Conservation (phyloP, 1,140 invertebrate species). For the Heliconius hermathena region DNA sequence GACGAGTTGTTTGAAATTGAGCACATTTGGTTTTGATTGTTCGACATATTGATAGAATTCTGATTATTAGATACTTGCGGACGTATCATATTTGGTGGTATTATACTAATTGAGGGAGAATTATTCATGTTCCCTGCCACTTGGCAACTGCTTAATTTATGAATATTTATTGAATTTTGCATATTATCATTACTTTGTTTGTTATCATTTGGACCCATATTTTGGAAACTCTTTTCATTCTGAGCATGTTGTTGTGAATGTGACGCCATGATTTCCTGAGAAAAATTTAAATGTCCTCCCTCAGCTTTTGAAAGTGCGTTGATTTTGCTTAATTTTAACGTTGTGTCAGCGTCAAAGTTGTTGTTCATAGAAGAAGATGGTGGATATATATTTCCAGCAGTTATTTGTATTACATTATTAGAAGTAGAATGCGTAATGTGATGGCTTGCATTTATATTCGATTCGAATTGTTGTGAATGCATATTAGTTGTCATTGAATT, state of each 20-base stretch:
- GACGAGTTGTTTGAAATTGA: conserved; percentile 58
- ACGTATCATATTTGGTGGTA: conserved; percentile 71
- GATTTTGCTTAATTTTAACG: conserved; percentile 75
- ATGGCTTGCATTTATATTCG: conserved; percentile 60
- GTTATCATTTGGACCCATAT: conserved; percentile 63
- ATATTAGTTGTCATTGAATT: conserved; percentile 55
- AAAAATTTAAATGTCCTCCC: conserved; percentile 74
- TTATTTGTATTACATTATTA: conserved; percentile 77
- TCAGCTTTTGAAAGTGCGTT: conserved; percentile 75
- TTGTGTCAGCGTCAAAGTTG: conserved; percentile 74
- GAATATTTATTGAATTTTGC: conserved; percentile 67
- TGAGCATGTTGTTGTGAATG: conserved; percentile 73
- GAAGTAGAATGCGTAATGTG: conserved; percentile 64
- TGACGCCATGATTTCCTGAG: conserved; percentile 77
- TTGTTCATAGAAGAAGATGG: conserved; percentile 68
- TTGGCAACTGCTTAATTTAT: conserved; percentile 76
- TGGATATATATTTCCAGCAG: conserved; percentile 73
- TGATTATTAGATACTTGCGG: conserved; percentile 67
- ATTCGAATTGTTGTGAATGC: conserved; percentile 70
- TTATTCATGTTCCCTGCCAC: conserved; percentile 65
- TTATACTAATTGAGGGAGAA: conserved; percentile 71
- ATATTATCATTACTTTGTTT: conserved; percentile 65
- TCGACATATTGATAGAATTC: conserved; percentile 63
- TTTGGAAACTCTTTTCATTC: conserved; percentile 74
- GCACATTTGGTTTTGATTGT: conserved; percentile 72